phyloP scores from a whole-genome alignment of 23 tunicate genomes.

The Botrylloides violaceus region DNA sequence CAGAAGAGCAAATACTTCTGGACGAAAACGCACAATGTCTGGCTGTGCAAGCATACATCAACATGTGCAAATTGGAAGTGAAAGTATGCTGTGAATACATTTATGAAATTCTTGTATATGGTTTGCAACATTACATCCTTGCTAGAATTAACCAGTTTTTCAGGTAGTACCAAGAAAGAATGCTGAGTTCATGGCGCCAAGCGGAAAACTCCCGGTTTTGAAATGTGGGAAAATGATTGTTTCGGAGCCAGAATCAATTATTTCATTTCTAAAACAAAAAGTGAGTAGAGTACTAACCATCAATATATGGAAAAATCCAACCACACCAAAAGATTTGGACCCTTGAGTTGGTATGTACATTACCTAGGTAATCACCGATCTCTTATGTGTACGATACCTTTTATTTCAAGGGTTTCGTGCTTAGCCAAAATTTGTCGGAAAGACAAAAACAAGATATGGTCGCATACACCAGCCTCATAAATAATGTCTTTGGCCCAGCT shows the following conservation, averaged over 20 bases:
- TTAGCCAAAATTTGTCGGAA: conserved; percentile 27
- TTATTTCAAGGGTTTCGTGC: conserved; percentile 57
- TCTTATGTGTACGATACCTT: too few species aligned
- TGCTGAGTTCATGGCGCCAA: conserved; percentile 75
- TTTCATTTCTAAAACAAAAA: conserved; percentile 54
- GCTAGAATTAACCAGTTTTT: neutral
- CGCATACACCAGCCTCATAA: conserved; percentile 56
- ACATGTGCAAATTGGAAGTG: conserved; percentile 55
- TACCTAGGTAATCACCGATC: neutral
- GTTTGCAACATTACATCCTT: neutral
- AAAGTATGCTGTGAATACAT: conserved; percentile 39
- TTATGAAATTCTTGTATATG: neutral
- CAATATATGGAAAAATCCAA: too few species aligned
- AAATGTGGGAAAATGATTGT: conserved; percentile 59
- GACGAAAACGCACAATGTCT: conserved; percentile 55
- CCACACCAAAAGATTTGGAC: neutral
- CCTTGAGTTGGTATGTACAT: neutral
- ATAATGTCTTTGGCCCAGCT: conserved; percentile 56
- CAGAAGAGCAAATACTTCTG: conserved; percentile 48
- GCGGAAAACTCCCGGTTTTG: conserved; percentile 62
- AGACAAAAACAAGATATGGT: conserved; percentile 30
- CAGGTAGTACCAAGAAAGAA: conserved; percentile 36
- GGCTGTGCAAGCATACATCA: conserved; percentile 57
- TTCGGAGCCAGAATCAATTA: conserved; percentile 65
- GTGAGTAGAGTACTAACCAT: conserved; percentile 15